Base-by-base conservation (phyloP, 2,797 vertebrate genomes). In the Lemur catta region DNA sequence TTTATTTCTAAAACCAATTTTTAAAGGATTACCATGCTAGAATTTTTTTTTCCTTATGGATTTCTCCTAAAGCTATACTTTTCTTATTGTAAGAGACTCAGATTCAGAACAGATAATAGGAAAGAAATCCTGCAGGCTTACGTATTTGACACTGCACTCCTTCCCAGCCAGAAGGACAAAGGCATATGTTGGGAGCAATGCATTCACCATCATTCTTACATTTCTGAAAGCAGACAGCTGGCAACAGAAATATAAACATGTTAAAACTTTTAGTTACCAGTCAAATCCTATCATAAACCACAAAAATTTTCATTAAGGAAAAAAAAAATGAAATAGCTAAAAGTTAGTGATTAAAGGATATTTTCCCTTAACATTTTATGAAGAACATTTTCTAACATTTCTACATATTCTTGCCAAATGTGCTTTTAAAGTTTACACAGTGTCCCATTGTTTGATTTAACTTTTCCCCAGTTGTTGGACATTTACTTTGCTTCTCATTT, bases 121-220 rank as follows among this genome's bases (percentile, higher is more conserved):
- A 72, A 78, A 90, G 14, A 52, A 74, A 26, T 20, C 50, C 28
- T 63, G 9, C 35, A 38, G 50, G 98, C 99, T 99, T 98, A 99
- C 99, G 97, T 94, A 97, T 99, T 98, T 99, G 99, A 97, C 99
- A 99, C 91, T 99, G 99, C 26, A 98, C 96, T 81, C 99, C 99
- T 97, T 99, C 99, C 99, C 99, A 99, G 71, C 99, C 98, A 0
- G 91, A 17, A n/a, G 98, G 98, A 91, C 99, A 99, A 38, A 99
- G 99, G 79, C 99, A 99, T 1, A 98, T 98, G 87, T 98, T 99
- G 0, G 99, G 99, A 94, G 99, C 99, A 35, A 99, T 97, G 93
- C 99, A 99, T 93, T 99, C 99, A 1, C 99, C 99, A 4, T 99
- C 99, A 2, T 99, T 99, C 98, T 97, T 99, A 98, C 99, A 99